Evolutionary conservation across 2,888 invertebrate species (phyloP).

Genomic region (Alloplasta piceator): DNA sequence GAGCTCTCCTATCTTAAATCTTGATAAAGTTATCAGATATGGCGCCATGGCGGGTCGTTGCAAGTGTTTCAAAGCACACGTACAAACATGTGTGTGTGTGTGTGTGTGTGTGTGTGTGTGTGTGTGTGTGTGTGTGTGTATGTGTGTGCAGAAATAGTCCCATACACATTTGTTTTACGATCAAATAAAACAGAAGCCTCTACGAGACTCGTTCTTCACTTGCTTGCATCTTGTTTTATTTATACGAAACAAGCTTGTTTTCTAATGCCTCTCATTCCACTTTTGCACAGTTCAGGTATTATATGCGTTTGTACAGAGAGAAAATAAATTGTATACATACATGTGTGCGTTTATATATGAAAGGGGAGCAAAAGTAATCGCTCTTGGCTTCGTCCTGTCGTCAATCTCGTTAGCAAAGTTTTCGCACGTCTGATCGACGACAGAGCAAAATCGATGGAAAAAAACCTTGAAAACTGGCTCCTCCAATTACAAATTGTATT

Average conservation of each 20-base stretch:
- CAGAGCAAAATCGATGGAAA: constrained; percentile 21
- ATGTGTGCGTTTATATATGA: background rate
- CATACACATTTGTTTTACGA: constrained; percentile 58
- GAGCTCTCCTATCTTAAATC: constrained; percentile 53
- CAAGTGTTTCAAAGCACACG: constrained; percentile 50
- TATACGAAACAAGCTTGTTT: constrained; percentile 39
- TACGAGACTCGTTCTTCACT: constrained; percentile 33
- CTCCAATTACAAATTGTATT: background rate
- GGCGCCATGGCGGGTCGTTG: constrained; percentile 57
- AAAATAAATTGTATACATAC: constrained; percentile 17
- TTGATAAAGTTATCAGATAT: constrained; percentile 65
- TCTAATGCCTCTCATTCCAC: constrained; percentile 27
- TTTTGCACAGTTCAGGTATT: constrained; percentile 15
- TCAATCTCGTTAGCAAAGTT: constrained; percentile 56
- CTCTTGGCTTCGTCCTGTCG: constrained; percentile 47
- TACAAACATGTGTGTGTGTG: background rate
- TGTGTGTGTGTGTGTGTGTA: background rate
- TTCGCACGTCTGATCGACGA: constrained; percentile 35
- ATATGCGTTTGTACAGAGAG: background rate
- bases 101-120: background rate
- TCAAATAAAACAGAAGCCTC: constrained; percentile 51
- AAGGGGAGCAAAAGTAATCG: constrained; percentile 17
- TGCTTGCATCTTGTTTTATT: constrained; percentile 19
- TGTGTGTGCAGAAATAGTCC: background rate
- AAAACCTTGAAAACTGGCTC: constrained; percentile 1